Percentiles rank a stretch among this genome's conserved stretches.
Conservation (phyloP, 2,113 vertebrate species). For the Platanista minor region DNA sequence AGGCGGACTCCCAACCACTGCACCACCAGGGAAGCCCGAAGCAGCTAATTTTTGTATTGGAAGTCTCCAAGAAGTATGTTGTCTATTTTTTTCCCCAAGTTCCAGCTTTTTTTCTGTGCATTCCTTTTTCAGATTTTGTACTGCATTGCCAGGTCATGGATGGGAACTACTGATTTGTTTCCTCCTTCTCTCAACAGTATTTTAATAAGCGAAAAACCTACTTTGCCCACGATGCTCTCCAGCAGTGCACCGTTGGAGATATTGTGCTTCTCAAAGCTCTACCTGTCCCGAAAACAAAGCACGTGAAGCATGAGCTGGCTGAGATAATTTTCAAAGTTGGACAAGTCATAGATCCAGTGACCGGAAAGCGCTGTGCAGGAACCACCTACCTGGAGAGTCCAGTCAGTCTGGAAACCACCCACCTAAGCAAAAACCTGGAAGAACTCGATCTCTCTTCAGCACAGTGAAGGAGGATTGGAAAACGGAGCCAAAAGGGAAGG, state of each 20-base stretch:
- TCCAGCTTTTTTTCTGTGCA: background rate
- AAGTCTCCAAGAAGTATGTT: background rate
- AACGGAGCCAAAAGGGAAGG: background rate
- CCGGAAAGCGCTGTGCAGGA: constrained; percentile 90
- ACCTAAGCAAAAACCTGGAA: constrained; percentile 84
- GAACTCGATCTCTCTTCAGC: constrained; percentile 82
- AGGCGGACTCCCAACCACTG: too few species aligned
- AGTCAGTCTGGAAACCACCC: constrained; percentile 73
- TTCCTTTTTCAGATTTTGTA: background rate
- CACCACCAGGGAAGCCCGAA: too few species aligned
- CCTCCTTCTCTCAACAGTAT: constrained; percentile 82
- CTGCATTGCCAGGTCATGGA: background rate
- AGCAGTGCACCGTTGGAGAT: constrained; percentile 92
- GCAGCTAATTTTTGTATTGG: background rate
- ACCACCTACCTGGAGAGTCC: constrained; percentile 86
- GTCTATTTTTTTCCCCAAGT: background rate
- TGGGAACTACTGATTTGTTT: background rate
- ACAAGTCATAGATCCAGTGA: constrained; percentile 92
- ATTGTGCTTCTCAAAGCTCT: constrained; percentile 94
- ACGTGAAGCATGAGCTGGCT: constrained; percentile 94
- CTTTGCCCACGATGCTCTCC: constrained; percentile 93
- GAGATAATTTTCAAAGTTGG: constrained; percentile 97
- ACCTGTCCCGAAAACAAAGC: constrained; percentile 87
- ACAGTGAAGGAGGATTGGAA: constrained; percentile 56
- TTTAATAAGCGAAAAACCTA: constrained; percentile 98